These are phyloP conservation scores for Pycnomerus fuliginosus DNA, from an alignment of 2,888 invertebrate genomes.

Conservation along the genomic window DNA sequence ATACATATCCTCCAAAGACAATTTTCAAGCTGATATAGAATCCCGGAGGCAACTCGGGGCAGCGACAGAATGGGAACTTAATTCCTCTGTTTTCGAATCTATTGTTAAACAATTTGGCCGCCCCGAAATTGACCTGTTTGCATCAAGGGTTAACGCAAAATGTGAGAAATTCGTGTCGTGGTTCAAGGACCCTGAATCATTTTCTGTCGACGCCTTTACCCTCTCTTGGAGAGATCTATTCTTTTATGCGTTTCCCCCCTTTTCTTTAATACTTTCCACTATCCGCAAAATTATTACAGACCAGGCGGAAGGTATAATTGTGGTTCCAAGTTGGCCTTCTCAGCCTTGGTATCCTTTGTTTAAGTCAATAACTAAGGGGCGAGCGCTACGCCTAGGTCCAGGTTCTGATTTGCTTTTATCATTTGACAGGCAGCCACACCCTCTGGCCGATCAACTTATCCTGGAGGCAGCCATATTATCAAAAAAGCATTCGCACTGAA, in stretches of 20 bases:
- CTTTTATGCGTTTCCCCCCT: conserved; percentile 25
- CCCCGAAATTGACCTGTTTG: conserved; percentile 34
- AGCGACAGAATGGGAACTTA: background rate
- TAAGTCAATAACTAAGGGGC: conserved; percentile 3
- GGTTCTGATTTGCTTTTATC: conserved; percentile 28
- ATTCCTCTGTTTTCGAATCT: background rate
- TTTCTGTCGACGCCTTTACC: conserved; percentile 35
- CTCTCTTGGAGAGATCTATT: conserved; percentile 31
- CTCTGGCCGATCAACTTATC: conserved; percentile 28
- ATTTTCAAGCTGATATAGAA: background rate
- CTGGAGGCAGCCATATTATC: conserved; percentile 35
- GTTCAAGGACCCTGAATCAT: conserved; percentile 28
- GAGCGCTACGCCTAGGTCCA: conserved; percentile 30
- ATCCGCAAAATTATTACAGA: conserved; percentile 38
- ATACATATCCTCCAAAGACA: background rate
- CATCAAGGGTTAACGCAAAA: conserved; percentile 32
- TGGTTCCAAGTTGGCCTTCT: conserved; percentile 36
- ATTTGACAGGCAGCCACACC: conserved; percentile 33
- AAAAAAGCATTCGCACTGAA: conserved; percentile 24
- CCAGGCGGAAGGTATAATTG: conserved; percentile 35
- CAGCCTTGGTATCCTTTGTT: conserved; percentile 41
- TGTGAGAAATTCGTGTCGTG: conserved; percentile 35
- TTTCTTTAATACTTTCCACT: conserved; percentile 9
- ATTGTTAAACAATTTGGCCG: conserved; percentile 13
- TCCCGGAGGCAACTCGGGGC: background rate